phyloP scores from a whole-genome alignment of 37 sponge, comb jelly and placozoan genomes.

The Bolinopsis microptera region DNA sequence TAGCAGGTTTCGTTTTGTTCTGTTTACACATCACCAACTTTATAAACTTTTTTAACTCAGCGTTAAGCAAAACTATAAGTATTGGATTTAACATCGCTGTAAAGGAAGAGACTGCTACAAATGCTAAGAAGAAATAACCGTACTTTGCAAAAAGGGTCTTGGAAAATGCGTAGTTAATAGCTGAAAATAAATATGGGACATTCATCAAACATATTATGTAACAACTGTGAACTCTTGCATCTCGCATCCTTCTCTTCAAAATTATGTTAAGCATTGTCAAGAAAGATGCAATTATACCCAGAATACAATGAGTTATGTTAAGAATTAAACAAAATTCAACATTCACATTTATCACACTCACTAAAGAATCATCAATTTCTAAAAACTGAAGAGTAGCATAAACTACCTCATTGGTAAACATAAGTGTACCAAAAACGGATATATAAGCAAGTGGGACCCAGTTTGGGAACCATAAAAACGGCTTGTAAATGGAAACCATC shows the following conservation, averaged over 20 bases:
- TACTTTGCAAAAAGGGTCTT: neutral
- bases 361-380: neutral
- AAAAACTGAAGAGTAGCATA: no score
- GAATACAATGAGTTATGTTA: neutral
- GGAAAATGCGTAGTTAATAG: neutral
- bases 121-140: slow-evolving; percentile 23
- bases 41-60: neutral
- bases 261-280: neutral
- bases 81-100: slow-evolving; percentile 1
- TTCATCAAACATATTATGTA: slow-evolving; percentile 24
- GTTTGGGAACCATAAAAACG: neutral
- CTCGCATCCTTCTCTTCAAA: neutral
- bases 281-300: slow-evolving; percentile 30
- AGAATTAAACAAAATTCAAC: neutral
- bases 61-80: neutral
- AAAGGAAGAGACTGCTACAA: slow-evolving; percentile 44
- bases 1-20: neutral
- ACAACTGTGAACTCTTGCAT: neutral
- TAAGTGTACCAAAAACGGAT: neutral
- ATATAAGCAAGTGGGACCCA: neutral
- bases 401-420: neutral
- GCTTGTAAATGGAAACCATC: slow-evolving; percentile 23
- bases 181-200: neutral
- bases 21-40: neutral
- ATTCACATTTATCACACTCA: neutral